Base-by-base conservation (phyloP, 2,888 invertebrate species). In the Conomelus anceps region DNA sequence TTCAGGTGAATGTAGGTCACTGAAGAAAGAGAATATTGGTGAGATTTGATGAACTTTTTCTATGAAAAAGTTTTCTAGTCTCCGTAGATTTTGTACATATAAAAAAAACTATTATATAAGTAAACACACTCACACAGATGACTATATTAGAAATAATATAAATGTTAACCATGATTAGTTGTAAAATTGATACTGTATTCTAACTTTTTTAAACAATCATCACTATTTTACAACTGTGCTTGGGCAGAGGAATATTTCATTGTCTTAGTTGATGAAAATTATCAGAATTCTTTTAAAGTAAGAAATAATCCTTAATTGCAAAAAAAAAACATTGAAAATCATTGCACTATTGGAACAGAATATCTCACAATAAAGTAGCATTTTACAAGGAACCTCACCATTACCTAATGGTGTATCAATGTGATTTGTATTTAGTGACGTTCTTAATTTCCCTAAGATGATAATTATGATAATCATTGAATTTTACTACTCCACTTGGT, bases 11-110 rank as follows among this genome's bases (percentile, higher is more conserved):
- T 63, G 20, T 63, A 63, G 63, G n/a, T 63, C 63, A n/a, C 63
- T 63, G 63, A 63, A 63, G n/a, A 26, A 63, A 63, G n/a, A n/a
- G 63, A 63, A 63, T 63, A 63, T 63, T 63, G 63, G n/a, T 63
- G 63, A n/a, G 63, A 63, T 63, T 63, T 63, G 20, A n/a, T 24
- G 24, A 86, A 26, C 86, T 86, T 86, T 86, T 86, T 86, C 86
- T 86, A 29, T 86, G 86, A 86, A 86, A 86, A 86, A 86, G 86
- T 23, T 86, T 29, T 86, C 29, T 24, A n/a, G 20, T 63, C 63
- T 63, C 63, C n/a, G 20, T 63, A 63, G 63, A 63, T 63, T 63
- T 63, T 63, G 63, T 63, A 63, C 63, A 63, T 63, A 63, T 63
- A 63, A 63, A 63, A 63, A 63, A n/a, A 63, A 63, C n/a, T n/a